Percentiles rank a stretch among this genome's conserved stretches.
Conservation (phyloP, 2,888 invertebrate species). For the Andrena bucephala region DNA sequence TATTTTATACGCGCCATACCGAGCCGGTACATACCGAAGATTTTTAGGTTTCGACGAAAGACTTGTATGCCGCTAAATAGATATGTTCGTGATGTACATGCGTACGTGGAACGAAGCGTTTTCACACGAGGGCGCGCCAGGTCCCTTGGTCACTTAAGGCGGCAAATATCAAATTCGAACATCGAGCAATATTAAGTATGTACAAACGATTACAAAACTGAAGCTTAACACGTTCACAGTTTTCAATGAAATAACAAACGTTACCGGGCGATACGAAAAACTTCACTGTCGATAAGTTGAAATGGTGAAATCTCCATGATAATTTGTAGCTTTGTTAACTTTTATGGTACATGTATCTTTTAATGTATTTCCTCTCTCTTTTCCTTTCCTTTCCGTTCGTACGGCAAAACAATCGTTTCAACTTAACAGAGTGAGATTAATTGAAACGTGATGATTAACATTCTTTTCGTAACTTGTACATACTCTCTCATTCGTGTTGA, state of each 20-base stretch:
- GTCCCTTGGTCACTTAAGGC: neutral
- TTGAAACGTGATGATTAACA: neutral
- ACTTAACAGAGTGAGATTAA: neutral
- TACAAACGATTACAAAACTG: no score
- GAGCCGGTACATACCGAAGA: slow-evolving; percentile 46
- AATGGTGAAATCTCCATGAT: no score
- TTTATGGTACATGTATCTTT: no score
- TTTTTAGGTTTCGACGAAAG: slow-evolving; percentile 31
- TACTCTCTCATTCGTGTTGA: neutral
- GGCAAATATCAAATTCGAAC: slow-evolving; percentile 32
- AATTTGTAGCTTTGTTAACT: no score
- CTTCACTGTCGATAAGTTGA: neutral
- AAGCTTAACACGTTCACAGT: no score
- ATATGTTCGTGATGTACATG: neutral
- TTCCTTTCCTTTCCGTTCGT: no score
- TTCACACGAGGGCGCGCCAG: slow-evolving; percentile 21
- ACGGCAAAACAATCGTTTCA: no score
- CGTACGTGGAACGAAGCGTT: neutral
- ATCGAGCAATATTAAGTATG: neutral
- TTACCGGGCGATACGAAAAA: neutral
- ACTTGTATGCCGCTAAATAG: neutral
- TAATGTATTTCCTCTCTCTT: no score
- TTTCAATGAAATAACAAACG: neutral
- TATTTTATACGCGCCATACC: slow-evolving; percentile 56
- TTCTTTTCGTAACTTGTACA: neutral